Conservation (phyloP, 2,888 invertebrate species). For the Scaptomyza parva region DNA sequence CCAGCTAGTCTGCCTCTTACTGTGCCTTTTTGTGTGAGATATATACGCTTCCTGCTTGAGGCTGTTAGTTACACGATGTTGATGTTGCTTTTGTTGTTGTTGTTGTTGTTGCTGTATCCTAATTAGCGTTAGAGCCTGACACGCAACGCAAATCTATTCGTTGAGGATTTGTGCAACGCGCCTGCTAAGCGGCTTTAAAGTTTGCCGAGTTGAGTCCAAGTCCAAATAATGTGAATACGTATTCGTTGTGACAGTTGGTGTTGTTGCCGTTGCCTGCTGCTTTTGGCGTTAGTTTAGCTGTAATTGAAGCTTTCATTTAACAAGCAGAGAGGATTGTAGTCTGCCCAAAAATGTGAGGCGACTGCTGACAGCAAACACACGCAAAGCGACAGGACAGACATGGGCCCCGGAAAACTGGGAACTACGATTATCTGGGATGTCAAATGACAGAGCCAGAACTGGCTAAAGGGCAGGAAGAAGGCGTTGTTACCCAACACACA, state of each 20-base stretch:
- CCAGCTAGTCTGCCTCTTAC: background rate
- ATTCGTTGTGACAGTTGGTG: constrained; percentile 2
- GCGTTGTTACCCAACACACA: constrained; percentile 9
- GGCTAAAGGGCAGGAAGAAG: background rate
- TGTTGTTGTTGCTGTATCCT: constrained; percentile 28
- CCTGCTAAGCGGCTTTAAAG: constrained; percentile 64
- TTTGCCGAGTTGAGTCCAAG: constrained; percentile 22
- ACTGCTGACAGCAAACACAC: constrained; percentile 69
- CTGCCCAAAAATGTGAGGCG: constrained; percentile 48
- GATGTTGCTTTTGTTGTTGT: background rate
- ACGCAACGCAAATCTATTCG: constrained; percentile 42
- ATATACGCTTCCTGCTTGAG: background rate
- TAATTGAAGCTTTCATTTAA: constrained; percentile 65
- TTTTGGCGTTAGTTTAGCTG: constrained; percentile 53
- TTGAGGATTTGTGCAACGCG: constrained; percentile 12
- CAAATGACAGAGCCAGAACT: constrained; percentile 49
- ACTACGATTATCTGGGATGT: constrained; percentile 34
- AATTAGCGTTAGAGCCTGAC: constrained; percentile 52
- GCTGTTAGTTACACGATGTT: background rate
- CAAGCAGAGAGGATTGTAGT: constrained; percentile 24
- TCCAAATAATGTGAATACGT: constrained; percentile 37
- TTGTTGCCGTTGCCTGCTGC: constrained; percentile 16
- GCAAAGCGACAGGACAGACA: constrained; percentile 36
- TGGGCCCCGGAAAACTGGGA: constrained; percentile 26
- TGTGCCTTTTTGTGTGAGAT: background rate